phyloP scores from a whole-genome alignment of 1,140 invertebrate species.

The Ceratina australensis region DNA sequence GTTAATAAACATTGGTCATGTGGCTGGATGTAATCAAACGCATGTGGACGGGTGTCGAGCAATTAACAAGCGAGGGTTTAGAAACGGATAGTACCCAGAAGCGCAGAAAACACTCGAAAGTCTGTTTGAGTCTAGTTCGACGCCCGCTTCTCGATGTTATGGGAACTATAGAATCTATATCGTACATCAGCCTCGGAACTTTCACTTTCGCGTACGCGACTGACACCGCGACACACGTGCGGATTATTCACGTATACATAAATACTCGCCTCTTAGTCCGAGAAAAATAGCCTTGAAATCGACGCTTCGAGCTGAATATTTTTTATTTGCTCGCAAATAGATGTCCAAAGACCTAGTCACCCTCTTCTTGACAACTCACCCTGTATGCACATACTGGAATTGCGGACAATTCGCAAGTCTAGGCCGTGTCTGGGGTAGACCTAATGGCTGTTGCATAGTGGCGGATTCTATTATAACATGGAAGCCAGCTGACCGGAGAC shows the following conservation, averaged over 20 bases:
- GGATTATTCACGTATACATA: not conserved
- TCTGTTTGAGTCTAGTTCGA: constrained; percentile 36
- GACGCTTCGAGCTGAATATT: no score
- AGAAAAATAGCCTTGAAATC: no score
- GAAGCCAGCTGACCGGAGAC: constrained; percentile 4
- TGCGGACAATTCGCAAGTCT: no score
- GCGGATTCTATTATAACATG: not conserved
- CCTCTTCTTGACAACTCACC: no score
- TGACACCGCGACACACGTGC: constrained; percentile 34
- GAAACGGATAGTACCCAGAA: not conserved
- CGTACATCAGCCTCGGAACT: constrained; percentile 60
- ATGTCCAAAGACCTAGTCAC: no score
- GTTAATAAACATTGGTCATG: not conserved
- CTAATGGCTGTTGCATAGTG: constrained; percentile 2
- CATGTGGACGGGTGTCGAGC: not conserved
- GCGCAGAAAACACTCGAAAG: constrained; percentile 29
- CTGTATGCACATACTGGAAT: no score
- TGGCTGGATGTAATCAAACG: no score
- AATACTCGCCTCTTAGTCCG: no score
- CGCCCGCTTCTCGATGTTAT: constrained; percentile 51
- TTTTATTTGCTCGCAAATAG: no score
- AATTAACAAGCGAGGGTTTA: constrained; percentile 22
- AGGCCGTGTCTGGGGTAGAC: no score
- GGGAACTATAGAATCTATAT: constrained; percentile 53
- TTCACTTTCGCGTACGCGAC: constrained; percentile 59